Percentiles rank a stretch among this genome's conserved stretches.
phyloP scores from a whole-genome alignment of 2,113 vertebrate species.

The Arvicanthis niloticus region DNA sequence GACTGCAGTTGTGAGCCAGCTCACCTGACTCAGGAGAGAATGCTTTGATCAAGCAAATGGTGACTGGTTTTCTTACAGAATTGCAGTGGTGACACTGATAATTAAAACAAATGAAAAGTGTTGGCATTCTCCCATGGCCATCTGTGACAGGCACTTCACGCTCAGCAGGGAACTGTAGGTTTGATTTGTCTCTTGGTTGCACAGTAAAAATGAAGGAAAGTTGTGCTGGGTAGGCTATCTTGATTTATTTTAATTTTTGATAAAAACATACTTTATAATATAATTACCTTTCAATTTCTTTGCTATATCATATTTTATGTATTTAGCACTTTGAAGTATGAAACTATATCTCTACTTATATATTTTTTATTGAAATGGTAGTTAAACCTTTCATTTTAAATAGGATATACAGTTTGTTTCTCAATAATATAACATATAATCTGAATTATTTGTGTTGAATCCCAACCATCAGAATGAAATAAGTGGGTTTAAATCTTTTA shows the following conservation, averaged over 20 bases:
- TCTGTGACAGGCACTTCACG: conserved; percentile 74
- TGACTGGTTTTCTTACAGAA: conserved; percentile 68
- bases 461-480: conserved; percentile 51
- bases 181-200: conserved; percentile 69
- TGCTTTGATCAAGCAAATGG: conserved; percentile 1
- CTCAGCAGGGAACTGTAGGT: conserved; percentile 37
- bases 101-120: conserved; percentile 81
- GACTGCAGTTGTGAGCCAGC: conserved; percentile 18
- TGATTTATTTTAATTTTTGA: conserved; percentile 48
- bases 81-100: conserved; percentile 66
- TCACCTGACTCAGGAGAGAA: conserved; percentile 72
- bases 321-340: conserved; percentile 33
- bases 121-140: conserved; percentile 79
- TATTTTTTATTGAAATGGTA: conserved; percentile 8
- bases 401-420: conserved; percentile 54
- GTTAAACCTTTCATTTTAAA: conserved; percentile 49
- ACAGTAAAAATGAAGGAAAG: conserved; percentile 66
- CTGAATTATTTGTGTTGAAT: conserved; percentile 52
- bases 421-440: conserved; percentile 30
- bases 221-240: conserved; percentile 59
- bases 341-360: neutral
- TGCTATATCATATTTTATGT: conserved; percentile 14
- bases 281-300: conserved; percentile 61
- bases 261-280: conserved; percentile 51
- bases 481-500: conserved; percentile 17